Percentiles rank a stretch among this genome's conserved stretches.
phyloP scores from a whole-genome alignment of 2,888 invertebrate species.

The Crepidodera aurea region DNA sequence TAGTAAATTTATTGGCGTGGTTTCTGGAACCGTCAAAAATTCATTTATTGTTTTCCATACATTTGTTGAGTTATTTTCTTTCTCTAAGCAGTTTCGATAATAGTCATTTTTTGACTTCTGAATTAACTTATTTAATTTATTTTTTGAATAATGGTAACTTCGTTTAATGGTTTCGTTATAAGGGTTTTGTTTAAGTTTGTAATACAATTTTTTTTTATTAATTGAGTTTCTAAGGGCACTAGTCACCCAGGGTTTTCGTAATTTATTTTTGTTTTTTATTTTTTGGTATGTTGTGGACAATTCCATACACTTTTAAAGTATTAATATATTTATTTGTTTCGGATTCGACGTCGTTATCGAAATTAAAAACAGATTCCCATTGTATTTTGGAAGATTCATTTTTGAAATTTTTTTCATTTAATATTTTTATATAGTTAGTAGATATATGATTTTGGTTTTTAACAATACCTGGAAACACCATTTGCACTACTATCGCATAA shows the following conservation, averaged over 20 bases:
- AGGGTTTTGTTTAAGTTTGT: no score
- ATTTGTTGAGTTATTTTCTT: constrained; percentile 5
- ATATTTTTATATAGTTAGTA: background rate
- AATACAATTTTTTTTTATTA: no score
- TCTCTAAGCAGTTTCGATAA: constrained; percentile 3
- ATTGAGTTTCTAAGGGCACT: no score
- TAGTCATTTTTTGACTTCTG: background rate
- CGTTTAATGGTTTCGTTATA: no score
- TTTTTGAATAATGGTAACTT: background rate
- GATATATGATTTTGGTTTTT: background rate
- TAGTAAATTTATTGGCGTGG: background rate
- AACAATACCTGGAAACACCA: background rate
- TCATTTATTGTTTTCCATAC: constrained; percentile 14
- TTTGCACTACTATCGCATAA: background rate
- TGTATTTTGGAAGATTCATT: background rate
- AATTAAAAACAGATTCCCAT: no score
- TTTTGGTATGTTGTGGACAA: background rate
- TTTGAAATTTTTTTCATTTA: background rate
- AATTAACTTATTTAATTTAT: background rate
- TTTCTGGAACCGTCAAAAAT: background rate
- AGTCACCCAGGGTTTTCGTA: no score
- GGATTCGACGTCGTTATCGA: background rate
- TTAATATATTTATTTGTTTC: background rate
- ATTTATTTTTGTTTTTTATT: no score
- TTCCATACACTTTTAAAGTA: background rate